Evolutionary conservation across 2,113 vertebrate genomes (phyloP).

Genomic region (Phylloscopus whistleri): DNA sequence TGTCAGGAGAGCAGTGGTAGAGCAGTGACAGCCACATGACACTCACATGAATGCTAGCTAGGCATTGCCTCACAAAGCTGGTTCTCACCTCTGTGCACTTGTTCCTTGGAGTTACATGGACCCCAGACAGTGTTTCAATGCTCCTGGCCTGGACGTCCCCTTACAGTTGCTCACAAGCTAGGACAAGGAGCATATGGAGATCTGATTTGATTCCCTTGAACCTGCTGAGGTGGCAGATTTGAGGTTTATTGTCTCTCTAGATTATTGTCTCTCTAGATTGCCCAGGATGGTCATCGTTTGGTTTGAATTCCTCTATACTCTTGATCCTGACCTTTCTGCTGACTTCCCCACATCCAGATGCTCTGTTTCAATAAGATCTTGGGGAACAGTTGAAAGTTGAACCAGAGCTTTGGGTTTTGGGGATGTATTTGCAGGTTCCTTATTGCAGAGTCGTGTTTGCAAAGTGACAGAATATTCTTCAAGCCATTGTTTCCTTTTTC

Average conservation of each 20-base stretch:
- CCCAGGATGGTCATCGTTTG: not conserved
- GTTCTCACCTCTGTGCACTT: not conserved
- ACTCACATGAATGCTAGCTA: not conserved
- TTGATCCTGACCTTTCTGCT: not conserved
- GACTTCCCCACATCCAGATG: not conserved
- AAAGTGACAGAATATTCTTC: not conserved
- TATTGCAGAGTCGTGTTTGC: not conserved
- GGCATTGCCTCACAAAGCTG: not conserved
- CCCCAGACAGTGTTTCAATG: not conserved
- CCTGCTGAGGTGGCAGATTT: not conserved
- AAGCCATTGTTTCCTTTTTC: not conserved
- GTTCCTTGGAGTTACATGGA: not conserved
- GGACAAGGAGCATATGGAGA: not conserved
- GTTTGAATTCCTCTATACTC: not conserved
- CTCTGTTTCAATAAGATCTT: not conserved
- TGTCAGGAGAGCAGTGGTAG: not conserved
- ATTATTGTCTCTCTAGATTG: not conserved
- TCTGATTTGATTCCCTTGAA: not conserved
- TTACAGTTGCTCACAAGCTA: not conserved
- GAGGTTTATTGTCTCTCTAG: not conserved
- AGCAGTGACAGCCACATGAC: not conserved
- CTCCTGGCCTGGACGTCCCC: not conserved
- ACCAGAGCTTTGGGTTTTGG: not conserved
- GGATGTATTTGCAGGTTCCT: not conserved
- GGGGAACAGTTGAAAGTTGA: not conserved